A percentile compares a stretch with the other conserved stretches of the same genome.
Conservation (phyloP, 1,140 invertebrate genomes). For the Trachymyrmex cornetzi region DNA sequence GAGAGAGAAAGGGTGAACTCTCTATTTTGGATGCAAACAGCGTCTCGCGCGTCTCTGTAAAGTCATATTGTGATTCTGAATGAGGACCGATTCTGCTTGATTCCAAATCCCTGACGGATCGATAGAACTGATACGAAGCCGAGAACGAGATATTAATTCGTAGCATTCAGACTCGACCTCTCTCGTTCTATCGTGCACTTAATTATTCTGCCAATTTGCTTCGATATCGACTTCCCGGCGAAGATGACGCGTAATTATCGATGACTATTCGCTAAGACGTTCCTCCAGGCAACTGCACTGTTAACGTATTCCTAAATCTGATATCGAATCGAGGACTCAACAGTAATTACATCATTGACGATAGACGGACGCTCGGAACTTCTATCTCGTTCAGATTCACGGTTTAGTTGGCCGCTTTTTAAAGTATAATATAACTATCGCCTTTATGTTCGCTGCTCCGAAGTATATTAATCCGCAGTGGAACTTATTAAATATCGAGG, state of each 20-base stretch:
- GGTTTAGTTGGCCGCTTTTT: neutral
- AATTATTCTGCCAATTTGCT: constrained; percentile 75
- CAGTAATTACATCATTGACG: constrained; percentile 4
- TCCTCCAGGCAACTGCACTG: constrained; percentile 44
- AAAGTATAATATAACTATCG: neutral
- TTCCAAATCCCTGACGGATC: constrained; percentile 66
- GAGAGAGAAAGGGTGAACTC: neutral
- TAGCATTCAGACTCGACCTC: constrained; percentile 60
- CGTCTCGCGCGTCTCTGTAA: constrained; percentile 42
- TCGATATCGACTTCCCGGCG: constrained; percentile 65
- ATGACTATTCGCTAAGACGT: constrained; percentile 65
- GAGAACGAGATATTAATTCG: constrained; percentile 75
- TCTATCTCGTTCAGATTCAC: neutral
- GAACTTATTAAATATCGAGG: constrained; percentile 36
- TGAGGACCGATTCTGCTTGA: constrained; percentile 22
- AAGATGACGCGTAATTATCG: constrained; percentile 70
- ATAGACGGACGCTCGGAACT: neutral
- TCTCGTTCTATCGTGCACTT: constrained; percentile 67
- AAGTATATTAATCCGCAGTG: neutral
- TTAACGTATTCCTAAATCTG: constrained; percentile 5
- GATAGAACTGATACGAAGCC: constrained; percentile 46
- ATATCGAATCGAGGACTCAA: constrained; percentile 16
- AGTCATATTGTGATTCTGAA: constrained; percentile 65
- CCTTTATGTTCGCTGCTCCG: neutral
- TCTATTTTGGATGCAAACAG: constrained; percentile 67